A percentile compares a stretch with the other conserved stretches of the same genome.
These are phyloP conservation scores for Thunnus maccoyii DNA, from an alignment of 2,113 vertebrate genomes.

Conservation along the genomic window DNA sequence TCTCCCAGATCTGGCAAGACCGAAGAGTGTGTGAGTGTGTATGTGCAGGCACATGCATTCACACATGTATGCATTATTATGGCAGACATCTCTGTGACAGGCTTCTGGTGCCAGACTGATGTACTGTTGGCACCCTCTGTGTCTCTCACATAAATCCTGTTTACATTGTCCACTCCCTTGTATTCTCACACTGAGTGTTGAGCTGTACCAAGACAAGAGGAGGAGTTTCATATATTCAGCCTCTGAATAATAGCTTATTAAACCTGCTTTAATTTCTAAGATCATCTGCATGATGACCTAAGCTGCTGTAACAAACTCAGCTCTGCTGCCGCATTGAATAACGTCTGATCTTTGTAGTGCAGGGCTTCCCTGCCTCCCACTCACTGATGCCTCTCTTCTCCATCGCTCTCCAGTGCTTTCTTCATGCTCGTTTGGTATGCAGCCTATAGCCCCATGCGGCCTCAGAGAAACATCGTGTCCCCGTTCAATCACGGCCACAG, in stretches of 20 bases:
- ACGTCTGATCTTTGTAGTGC: conserved; percentile 36
- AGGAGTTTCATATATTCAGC: too few species aligned
- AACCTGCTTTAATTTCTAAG: background rate
- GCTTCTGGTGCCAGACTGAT: conserved; percentile 34
- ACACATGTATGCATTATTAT: conserved; percentile 19
- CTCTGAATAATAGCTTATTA: conserved; percentile 24
- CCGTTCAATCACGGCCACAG: conserved; percentile 51
- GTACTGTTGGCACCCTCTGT: background rate
- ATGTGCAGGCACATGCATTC: background rate
- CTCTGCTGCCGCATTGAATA: conserved; percentile 44
- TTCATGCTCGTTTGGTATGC: conserved; percentile 61
- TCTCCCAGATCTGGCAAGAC: conserved; percentile 40
- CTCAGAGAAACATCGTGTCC: conserved; percentile 44
- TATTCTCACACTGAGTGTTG: background rate
- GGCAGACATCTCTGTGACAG: conserved; percentile 17
- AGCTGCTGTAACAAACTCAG: conserved; percentile 31
- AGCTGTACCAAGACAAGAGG: background rate
- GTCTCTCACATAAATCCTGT: conserved; percentile 9
- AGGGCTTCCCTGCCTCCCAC: conserved; percentile 73
- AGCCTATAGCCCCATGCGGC: conserved; percentile 44
- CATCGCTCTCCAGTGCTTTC: conserved; percentile 29
- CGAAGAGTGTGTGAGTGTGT: conserved; percentile 9
- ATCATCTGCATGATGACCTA: conserved; percentile 13
- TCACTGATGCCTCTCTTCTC: conserved; percentile 43
- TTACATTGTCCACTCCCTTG: conserved; percentile 22